Conservation (phyloP, 2,888 invertebrate genomes). For the Lasioglossum lativentre region DNA sequence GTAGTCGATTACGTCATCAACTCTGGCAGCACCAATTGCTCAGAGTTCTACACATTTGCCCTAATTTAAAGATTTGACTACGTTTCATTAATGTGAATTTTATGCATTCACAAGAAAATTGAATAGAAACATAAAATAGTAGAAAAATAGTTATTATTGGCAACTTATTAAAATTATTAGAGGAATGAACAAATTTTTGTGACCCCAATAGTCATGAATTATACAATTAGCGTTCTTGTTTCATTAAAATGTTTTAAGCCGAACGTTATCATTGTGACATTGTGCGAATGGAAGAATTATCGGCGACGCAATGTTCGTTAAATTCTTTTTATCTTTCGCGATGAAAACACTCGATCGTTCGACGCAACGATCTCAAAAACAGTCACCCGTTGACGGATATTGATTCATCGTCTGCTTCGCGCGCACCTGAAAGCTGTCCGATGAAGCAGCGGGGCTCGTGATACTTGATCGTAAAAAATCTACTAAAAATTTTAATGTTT, state of each 20-base stretch:
- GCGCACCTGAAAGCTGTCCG: conserved; percentile 9
- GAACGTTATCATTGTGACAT: not conserved
- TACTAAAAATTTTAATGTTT: conserved; percentile 34
- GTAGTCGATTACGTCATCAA: too few relatives aligned
- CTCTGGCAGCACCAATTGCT: too few relatives aligned
- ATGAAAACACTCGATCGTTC: not conserved
- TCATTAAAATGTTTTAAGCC: not conserved
- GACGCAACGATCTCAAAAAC: conserved; percentile 15
- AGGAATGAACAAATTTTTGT: too few relatives aligned
- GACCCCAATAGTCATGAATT: not conserved
- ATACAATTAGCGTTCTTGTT: not conserved
- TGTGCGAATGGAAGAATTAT: not conserved
- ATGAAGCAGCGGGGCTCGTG: not conserved
- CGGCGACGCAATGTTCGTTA: not conserved
- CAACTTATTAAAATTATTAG: too few relatives aligned
- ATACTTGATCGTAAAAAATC: conserved; percentile 28
- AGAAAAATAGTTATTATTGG: too few relatives aligned
- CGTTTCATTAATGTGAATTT: too few relatives aligned
- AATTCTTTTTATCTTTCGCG: not conserved
- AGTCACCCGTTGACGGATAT: conserved; percentile 28
- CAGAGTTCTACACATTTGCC: too few relatives aligned
- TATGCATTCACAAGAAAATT: too few relatives aligned
- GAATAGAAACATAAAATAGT: too few relatives aligned
- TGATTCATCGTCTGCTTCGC: conserved; percentile 32
- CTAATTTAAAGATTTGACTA: too few relatives aligned